Conservation (phyloP, 2,888 invertebrate species). For the Marronus borbonicus region DNA sequence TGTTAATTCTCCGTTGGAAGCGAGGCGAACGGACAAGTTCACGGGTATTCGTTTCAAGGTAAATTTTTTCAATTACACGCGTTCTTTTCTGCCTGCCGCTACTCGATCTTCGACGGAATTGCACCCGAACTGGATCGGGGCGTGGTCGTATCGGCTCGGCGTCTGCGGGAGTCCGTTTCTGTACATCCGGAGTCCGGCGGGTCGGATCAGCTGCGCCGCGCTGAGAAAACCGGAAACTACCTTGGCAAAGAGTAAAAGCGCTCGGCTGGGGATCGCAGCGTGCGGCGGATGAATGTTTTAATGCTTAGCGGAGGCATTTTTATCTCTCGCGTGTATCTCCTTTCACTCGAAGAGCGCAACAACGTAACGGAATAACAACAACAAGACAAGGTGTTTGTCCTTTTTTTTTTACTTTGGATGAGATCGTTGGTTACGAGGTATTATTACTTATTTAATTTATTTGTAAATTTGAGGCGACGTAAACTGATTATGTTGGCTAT, state of each 20-base stretch:
- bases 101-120: background rate
- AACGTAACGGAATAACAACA: constrained; percentile 4
- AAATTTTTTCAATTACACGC: constrained; percentile 9
- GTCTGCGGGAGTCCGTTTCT: constrained; percentile 44
- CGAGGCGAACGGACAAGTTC: background rate
- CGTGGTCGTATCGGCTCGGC: constrained; percentile 22
- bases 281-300: background rate
- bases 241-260: constrained; percentile 45
- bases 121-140: constrained; percentile 48
- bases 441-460: too few species aligned
- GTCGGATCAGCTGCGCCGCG: background rate
- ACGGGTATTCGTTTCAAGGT: constrained; percentile 27
- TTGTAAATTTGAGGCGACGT: too few species aligned
- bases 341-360: constrained; percentile 44
- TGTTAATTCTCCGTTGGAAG: background rate
- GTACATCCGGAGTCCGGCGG: background rate
- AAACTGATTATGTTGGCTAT: too few species aligned
- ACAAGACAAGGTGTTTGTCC: too few species aligned
- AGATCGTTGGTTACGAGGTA: too few species aligned
- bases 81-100: too few species aligned
- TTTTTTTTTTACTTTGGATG: too few species aligned
- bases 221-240: constrained; percentile 50
- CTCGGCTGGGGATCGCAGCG: background rate
- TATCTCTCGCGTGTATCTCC: constrained; percentile 44
- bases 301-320: constrained; percentile 2